These are phyloP conservation scores for Elymnias hypermnestra DNA, from an alignment of 1,140 invertebrate genomes.

Conservation along the genomic window DNA sequence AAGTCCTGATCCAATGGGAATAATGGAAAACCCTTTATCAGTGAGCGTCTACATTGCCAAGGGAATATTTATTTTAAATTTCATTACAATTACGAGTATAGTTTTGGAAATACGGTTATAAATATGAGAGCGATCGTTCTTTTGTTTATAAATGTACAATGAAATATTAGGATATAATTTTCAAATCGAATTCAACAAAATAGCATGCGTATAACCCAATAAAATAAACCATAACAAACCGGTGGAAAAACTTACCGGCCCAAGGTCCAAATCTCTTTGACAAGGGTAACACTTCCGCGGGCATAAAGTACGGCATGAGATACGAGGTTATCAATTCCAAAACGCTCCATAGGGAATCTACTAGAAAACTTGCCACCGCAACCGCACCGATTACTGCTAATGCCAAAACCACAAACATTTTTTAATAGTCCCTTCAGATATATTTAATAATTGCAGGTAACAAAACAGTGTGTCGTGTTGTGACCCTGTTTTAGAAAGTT, in stretches of 20 bases:
- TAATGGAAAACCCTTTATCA: too few species aligned
- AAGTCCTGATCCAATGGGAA: too few species aligned
- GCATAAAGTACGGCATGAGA: conserved; percentile 77
- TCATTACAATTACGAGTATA: too few species aligned
- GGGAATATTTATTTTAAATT: too few species aligned
- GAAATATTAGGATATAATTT: too few species aligned
- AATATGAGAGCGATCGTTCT: too few species aligned
- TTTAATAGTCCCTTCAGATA: background rate
- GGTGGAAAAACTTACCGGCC: conserved; percentile 70
- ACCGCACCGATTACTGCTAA: conserved; percentile 63
- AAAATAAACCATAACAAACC: too few species aligned
- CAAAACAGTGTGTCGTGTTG: background rate
- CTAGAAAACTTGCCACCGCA: conserved; percentile 50
- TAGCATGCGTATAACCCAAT: too few species aligned
- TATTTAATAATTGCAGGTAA: background rate
- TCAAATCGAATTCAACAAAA: too few species aligned
- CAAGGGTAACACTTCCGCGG: conserved; percentile 70
- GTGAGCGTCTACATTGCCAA: too few species aligned
- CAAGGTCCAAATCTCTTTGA: conserved; percentile 76
- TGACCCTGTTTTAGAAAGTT: conserved; percentile 7
- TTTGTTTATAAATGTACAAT: too few species aligned
- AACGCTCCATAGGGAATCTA: conserved; percentile 74
- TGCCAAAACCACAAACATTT: conserved; percentile 19
- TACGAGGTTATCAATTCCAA: conserved; percentile 67
- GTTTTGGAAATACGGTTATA: too few species aligned